phyloP scores from a whole-genome alignment of 2,797 vertebrate genomes.

The Chrosomus eos region DNA sequence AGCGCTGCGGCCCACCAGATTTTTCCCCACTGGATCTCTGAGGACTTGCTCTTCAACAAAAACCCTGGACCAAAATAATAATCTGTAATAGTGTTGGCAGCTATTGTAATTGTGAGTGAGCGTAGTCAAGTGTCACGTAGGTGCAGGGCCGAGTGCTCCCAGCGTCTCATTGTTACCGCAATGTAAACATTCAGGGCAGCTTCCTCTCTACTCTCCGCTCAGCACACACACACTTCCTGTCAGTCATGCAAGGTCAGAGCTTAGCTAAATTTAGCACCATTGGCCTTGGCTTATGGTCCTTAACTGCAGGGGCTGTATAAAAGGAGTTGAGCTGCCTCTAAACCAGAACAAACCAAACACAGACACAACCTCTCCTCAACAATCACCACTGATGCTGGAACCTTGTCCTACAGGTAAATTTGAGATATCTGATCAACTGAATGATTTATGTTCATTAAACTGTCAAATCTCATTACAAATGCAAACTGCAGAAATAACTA shows the following conservation, averaged over 20 bases:
- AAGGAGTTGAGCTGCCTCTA: constrained; percentile 67
- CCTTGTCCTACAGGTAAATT: constrained; percentile 48
- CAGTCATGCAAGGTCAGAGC: constrained; percentile 68
- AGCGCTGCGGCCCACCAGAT: constrained; percentile 12
- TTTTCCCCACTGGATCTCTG: constrained; percentile 26
- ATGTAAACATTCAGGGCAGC: constrained; percentile 76
- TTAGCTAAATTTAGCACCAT: constrained; percentile 75
- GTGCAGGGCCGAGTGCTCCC: constrained; percentile 52
- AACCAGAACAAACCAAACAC: constrained; percentile 53
- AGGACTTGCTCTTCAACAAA: constrained; percentile 25
- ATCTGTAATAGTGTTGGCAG: constrained; percentile 42
- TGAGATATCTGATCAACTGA: not conserved
- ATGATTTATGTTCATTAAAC: not conserved
- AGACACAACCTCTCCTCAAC: constrained; percentile 7
- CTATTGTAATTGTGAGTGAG: constrained; percentile 26
- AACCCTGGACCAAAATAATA: not conserved
- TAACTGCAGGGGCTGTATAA: constrained; percentile 65
- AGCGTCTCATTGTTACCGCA: constrained; percentile 75
- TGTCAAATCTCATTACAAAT: not conserved
- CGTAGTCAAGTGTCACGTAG: constrained; percentile 31
- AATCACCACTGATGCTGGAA: not conserved
- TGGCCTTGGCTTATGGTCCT: constrained; percentile 63
- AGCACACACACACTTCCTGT: constrained; percentile 65
- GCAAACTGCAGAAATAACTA: constrained; percentile 9
- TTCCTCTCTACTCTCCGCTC: constrained; percentile 55